These are phyloP conservation scores for Montipora capricornis DNA, from an alignment of 64 coral and sea anemone species.

Conservation along the genomic window DNA sequence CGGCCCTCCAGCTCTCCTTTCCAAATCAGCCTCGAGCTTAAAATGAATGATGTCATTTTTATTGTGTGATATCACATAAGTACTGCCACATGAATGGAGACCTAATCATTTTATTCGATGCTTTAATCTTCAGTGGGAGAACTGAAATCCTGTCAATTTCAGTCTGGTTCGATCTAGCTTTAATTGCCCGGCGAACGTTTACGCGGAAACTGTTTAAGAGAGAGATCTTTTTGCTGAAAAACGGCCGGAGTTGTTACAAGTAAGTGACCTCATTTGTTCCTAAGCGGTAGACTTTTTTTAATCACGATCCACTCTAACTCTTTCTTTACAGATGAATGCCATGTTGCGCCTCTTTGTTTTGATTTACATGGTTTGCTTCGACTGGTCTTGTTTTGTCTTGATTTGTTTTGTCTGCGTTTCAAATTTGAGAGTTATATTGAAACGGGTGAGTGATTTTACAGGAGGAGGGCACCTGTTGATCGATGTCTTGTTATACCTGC, in stretches of 20 bases:
- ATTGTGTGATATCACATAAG: background rate
- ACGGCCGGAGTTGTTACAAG: background rate
- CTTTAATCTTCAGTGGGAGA: background rate
- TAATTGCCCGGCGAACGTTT: no score
- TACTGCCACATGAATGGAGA: no score
- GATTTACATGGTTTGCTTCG: background rate
- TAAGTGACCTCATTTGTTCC: background rate
- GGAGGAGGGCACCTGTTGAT: background rate
- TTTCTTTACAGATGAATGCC: no score
- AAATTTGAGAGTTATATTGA: background rate
- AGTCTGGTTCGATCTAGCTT: no score
- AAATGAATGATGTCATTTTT: background rate
- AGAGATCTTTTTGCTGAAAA: no score
- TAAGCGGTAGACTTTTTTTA: background rate
- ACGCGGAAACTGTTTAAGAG: no score
- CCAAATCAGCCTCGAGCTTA: background rate
- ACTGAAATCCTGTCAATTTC: no score
- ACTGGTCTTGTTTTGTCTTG: slow-evolving; percentile 11
- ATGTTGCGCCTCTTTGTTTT: no score
- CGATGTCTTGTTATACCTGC: background rate
- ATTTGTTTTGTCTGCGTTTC: background rate
- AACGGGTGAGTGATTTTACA: slow-evolving; percentile 12
- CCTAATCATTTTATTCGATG: background rate
- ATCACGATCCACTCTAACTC: no score
- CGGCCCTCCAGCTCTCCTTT: no score